Base-by-base conservation (phyloP, 2,797 vertebrate genomes). In the Thamnophis elegans region DNA sequence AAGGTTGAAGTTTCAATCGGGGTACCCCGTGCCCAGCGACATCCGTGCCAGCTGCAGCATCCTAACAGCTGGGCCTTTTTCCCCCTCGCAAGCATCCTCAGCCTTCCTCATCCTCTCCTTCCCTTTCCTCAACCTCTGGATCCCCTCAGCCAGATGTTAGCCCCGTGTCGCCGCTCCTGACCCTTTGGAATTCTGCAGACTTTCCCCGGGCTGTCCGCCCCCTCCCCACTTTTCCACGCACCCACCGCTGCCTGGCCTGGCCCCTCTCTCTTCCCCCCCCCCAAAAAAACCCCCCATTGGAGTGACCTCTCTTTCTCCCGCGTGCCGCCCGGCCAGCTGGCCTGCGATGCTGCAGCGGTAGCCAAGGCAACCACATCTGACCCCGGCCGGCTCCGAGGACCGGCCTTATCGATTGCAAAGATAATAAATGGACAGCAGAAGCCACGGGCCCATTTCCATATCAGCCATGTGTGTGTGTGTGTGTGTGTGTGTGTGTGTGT, bases 331-430 rank as follows among this genome's bases (percentile, higher is more conserved):
- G n/a, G 62, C 51, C 14, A 25, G 42, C 56, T 58, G 56, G 56
- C 56, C 56, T 20, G 36, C 97, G 97, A 98, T 97, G 98, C 97
- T 97, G n/a, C n/a, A n/a, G 97, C 96, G 96, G 98, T 98, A 97
- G 97, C 98, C 98, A 98, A 98, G 92, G 98, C 98, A 98, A 98
- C 98, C 93, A 91, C 97, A 97, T 97, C 97, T 98, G 97, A 97
- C 97, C 98, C 98, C 51, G 11, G 97, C 97, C 96, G 95, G 98
- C 97, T 98, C 98, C 95, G 97, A 98, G 97, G 98, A 98, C 98
- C 97, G 96, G 97, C 97, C 73, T 97, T 98, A 98, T 98, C 98
- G 97, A 95, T 95, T 93, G 94, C 86, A 96, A 97, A 98, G 98
- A 98, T 97, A 98, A 98, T 98, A 98, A 97, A 98, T 98, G 97